Percentiles rank a stretch among this genome's conserved stretches.
These are phyloP conservation scores for Hipparchia sbordonii DNA, from an alignment of 2,888 invertebrate species.

Conservation along the genomic window DNA sequence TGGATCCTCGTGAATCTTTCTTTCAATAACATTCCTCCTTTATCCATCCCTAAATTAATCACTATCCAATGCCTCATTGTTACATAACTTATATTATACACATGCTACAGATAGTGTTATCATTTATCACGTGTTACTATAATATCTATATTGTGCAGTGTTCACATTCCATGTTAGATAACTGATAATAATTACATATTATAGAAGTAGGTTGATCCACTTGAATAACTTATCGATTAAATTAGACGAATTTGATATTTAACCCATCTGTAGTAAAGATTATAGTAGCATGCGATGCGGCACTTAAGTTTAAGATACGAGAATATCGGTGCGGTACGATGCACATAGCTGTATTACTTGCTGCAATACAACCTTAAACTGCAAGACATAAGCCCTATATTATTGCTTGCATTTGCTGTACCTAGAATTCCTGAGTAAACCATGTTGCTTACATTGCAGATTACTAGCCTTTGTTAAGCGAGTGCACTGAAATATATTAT, in stretches of 20 bases:
- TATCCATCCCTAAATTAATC: too few species aligned
- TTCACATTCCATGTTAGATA: neutral
- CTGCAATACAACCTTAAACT: neutral
- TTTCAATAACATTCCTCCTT: too few species aligned
- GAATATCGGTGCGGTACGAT: constrained; percentile 13
- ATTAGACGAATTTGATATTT: neutral
- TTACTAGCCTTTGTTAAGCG: constrained; percentile 17
- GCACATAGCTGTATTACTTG: neutral
- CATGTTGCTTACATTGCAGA: constrained; percentile 22
- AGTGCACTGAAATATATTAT: constrained; percentile 5
- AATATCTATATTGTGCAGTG: neutral
- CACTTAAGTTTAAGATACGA: constrained; percentile 17
- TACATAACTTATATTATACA: too few species aligned
- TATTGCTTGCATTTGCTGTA: neutral
- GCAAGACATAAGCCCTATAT: constrained; percentile 8
- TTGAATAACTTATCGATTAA: neutral
- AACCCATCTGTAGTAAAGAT: neutral
- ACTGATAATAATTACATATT: neutral
- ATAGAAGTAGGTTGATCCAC: neutral
- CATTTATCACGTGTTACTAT: neutral
- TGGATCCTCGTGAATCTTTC: too few species aligned
- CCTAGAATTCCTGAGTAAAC: constrained; percentile 1
- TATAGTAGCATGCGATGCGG: constrained; percentile 9
- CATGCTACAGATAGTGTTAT: too few species aligned
- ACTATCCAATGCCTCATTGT: too few species aligned